Conservation (phyloP, 2,113 vertebrate species). For the Plotosus lineatus region DNA sequence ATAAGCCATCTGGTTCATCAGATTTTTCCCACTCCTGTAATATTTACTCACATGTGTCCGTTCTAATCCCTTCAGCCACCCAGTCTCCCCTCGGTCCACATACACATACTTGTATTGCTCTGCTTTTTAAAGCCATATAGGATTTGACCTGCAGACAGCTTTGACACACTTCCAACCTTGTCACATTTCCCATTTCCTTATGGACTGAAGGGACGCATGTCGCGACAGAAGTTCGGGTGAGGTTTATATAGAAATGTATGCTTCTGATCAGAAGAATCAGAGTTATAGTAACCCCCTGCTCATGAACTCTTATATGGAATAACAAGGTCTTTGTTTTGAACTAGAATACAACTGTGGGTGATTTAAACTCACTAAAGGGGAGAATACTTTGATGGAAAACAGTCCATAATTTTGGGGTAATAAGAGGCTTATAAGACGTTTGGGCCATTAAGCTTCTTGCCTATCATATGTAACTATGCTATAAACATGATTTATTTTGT, state of each 20-base stretch:
- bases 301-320: constrained; percentile 20
- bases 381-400: background rate
- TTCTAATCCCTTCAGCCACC: constrained; percentile 27
- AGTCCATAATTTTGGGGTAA: constrained; percentile 6
- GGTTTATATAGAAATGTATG: constrained; percentile 43
- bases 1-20: background rate
- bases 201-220: constrained; percentile 46
- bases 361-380: background rate
- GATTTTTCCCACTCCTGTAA: constrained; percentile 21
- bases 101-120: constrained; percentile 30
- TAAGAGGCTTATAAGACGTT: background rate
- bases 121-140: constrained; percentile 46
- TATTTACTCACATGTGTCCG: constrained; percentile 18
- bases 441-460: constrained; percentile 24
- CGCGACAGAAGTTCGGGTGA: constrained; percentile 49
- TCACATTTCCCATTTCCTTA: constrained; percentile 44
- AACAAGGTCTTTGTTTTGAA: constrained; percentile 40
- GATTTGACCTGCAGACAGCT: constrained; percentile 47
- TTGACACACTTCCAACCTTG: constrained; percentile 38
- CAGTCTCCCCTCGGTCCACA: background rate
- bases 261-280: constrained; percentile 42
- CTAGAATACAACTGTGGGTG: constrained; percentile 17
- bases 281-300: constrained; percentile 21
- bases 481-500: background rate
- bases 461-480: constrained; percentile 14